Base-by-base conservation (phyloP, 2,888 invertebrate genomes). In the Drosophila niveifrons region DNA sequence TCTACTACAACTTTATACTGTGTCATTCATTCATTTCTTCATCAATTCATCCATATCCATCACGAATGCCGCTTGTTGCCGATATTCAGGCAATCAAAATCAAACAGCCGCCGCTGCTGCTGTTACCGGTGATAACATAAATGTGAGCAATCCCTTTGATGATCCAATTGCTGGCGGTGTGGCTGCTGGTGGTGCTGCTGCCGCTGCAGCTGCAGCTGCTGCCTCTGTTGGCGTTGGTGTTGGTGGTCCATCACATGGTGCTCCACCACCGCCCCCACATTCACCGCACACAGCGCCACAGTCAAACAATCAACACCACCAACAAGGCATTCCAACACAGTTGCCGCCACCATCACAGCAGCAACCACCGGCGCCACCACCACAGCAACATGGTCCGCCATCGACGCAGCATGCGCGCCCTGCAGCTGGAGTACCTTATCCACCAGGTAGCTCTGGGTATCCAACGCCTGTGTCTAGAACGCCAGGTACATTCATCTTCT, bases 61-160 rank as follows among this genome's bases (percentile, higher is more conserved):
- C 81, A 83, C 64, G 68, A 69, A 63, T 71, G 74, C 78, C 67
- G 79, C 78, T 77, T 78, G 69, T 77, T 78, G 69, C 74, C 77
- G 69, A 65, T 41, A 56, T 67, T 72, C 63, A 89, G 91, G 86
- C 88, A 81, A 78, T 55, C 90, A 82, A 91, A 90, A 90, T 89
- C 91, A 90, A 90, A 71, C 83, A 75, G 74, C 86, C 67, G 83
- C 76, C 70, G 80, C 68, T 85, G 86, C 90, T 84, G 93, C 43
- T 44, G 50, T n/a, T n/a, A n/a, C 93, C 90, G 93, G 93, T 91
- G 96, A 96, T 94, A 96, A 96, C 94, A 95, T 96, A 92, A 96
- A 94, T 94, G 96, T 96, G 93, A 96, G 96, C 93, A 96, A 96
- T 94, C 96, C 96, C 87, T 96, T 96, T 94, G 96, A 96, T 93